Conservation (phyloP, 2,113 vertebrate genomes). For the Phyllostomus hastatus region DNA sequence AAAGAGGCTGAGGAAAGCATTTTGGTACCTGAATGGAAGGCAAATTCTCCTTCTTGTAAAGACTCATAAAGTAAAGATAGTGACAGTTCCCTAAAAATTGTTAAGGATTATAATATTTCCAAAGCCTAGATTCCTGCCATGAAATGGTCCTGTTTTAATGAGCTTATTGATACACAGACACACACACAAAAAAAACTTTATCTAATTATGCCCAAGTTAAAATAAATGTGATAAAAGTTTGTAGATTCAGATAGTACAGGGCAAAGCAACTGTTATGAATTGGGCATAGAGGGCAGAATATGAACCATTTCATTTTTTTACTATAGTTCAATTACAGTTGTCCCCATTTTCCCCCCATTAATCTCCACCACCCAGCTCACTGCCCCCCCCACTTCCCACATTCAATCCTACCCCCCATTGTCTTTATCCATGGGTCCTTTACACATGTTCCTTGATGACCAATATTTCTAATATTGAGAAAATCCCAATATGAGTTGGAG, state of each 20-base stretch:
- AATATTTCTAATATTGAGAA: neutral
- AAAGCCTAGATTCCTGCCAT: neutral
- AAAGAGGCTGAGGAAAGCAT: neutral
- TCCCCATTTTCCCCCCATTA: too few relatives aligned
- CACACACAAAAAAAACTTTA: too few relatives aligned
- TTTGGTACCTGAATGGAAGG: neutral
- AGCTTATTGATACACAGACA: neutral
- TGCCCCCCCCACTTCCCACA: too few relatives aligned
- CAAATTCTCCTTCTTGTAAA: neutral
- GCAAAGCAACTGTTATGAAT: neutral
- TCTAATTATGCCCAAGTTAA: neutral
- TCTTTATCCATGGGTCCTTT: too few relatives aligned
- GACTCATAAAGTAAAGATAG: neutral
- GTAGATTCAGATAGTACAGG: neutral
- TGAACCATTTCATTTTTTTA: neutral
- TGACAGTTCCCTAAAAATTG: neutral
- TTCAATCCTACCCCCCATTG: too few relatives aligned
- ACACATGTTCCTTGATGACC: too few relatives aligned
- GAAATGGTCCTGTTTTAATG: neutral
- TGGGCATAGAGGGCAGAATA: neutral
- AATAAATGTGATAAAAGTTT: neutral
- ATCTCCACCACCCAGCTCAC: too few relatives aligned
- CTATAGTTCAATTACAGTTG: too few relatives aligned
- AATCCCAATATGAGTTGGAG: fast-evolving
- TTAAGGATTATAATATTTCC: neutral